Percentiles rank a stretch among this genome's conserved stretches.
phyloP scores from a whole-genome alignment of 23 tunicate species.

The Ascidia mentula region DNA sequence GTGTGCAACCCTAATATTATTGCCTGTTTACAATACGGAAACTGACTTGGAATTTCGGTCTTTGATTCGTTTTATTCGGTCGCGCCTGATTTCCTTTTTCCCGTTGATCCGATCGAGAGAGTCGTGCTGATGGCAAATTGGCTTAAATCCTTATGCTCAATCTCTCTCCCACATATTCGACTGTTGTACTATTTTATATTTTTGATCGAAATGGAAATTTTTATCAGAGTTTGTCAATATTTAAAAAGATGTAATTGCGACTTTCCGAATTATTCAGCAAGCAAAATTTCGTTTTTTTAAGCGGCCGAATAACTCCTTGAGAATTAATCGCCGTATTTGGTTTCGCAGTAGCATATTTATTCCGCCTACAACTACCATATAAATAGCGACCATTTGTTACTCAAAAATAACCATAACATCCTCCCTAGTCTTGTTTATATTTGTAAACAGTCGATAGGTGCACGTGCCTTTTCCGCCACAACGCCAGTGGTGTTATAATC shows the following conservation, averaged over 20 bases:
- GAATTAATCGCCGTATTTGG: too few species aligned
- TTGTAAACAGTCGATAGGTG: not conserved
- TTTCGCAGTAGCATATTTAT: too few species aligned
- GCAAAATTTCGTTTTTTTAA: too few species aligned
- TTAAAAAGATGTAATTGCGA: too few species aligned
- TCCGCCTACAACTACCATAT: too few species aligned
- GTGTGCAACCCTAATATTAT: slow-evolving; percentile 13
- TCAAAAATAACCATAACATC: not conserved
- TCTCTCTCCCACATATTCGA: too few species aligned
- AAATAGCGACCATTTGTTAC: not conserved
- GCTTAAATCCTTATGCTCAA: too few species aligned
- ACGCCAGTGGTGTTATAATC: not conserved
- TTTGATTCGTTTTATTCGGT: slow-evolving; percentile 2
- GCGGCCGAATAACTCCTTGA: too few species aligned
- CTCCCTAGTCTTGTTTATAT: not conserved
- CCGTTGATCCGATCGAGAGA: slow-evolving; percentile 1
- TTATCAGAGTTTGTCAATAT: too few species aligned
- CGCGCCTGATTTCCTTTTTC: slow-evolving; percentile 9
- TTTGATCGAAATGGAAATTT: too few species aligned
- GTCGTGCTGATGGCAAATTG: not conserved
- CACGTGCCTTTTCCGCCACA: not conserved
- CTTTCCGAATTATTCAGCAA: too few species aligned
- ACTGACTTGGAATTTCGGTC: slow-evolving; percentile 10
- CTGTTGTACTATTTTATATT: too few species aligned
- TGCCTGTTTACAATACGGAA: slow-evolving; percentile 31